Evolutionary conservation across 64 coral and sea anemone genomes (phyloP), one percentile per base, ranked within the genome.

Genomic region (Trachythela sp.): DNA sequence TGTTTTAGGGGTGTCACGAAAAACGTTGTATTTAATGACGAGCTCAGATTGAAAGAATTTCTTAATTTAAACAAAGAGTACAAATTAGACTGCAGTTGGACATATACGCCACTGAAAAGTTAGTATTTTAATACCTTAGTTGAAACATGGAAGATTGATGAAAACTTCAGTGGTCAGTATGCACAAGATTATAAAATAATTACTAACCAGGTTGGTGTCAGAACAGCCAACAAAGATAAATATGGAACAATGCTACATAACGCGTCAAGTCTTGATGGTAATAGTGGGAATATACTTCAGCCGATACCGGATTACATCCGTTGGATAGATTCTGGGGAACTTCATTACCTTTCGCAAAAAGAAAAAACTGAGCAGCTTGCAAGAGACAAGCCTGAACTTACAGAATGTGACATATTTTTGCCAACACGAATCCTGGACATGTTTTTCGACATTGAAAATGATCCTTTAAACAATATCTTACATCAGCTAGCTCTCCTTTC

Each of bases 391-490:
- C n/a, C n/a, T n/a, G n/a, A n/a, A n/a, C n/a, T n/a, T n/a, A n/a
- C n/a, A n/a, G n/a, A n/a, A n/a, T n/a, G n/a, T n/a, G n/a, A n/a
- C n/a, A n/a, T n/a, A n/a, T n/a, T n/a, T n/a, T n/a, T n/a, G n/a
- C n/a, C 92, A 31, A 70, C 85, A 83, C 86, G 86, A 50, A 94
- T 90, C 39, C 48, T 94, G 48, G 71, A 90, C 49, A 71, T 52
- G 14, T 90, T 89, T 35, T 89, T 87, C 43, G 51, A 91, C 43
- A 87, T 90, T 87, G 85, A 93, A 77, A 77, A 48, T 35, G 72
- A 94, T 26, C 92, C 92, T n/a, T 48, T 50, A 50, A 70, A 90
- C 31, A 88, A 94, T n/a, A 90, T 94, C 17, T 80, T 88, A 18
- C 39, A 17, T 43, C 67, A 86, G 52, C 54, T 90, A 33, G 83